Percentiles rank a stretch among this genome's conserved stretches.
These are phyloP conservation scores for Drosophila merina DNA, from an alignment of 2,888 invertebrate genomes.

Conservation along the genomic window DNA sequence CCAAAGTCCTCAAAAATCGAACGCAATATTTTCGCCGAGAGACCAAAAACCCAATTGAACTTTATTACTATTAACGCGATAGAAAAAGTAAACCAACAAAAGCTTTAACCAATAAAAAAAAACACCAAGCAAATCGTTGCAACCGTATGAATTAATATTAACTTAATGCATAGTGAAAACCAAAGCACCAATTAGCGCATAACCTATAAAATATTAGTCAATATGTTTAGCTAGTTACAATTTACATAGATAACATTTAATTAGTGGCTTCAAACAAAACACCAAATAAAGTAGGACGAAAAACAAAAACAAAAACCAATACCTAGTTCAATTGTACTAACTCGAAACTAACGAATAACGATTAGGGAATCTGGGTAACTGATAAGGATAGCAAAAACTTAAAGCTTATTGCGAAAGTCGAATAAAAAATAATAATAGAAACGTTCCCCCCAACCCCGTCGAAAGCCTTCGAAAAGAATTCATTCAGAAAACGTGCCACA, in stretches of 20 bases:
- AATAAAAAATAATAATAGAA: constrained; percentile 46
- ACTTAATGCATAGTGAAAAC: constrained; percentile 53
- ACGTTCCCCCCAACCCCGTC: constrained; percentile 33
- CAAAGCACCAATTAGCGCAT: constrained; percentile 71
- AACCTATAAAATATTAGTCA: constrained; percentile 54
- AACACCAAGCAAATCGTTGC: constrained; percentile 63
- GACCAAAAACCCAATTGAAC: constrained; percentile 31
- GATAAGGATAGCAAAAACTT: constrained; percentile 50
- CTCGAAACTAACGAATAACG: constrained; percentile 73
- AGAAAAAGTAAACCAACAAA: constrained; percentile 55
- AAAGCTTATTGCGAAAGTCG: constrained; percentile 53
- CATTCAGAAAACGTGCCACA: constrained; percentile 77
- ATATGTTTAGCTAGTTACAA: constrained; percentile 73
- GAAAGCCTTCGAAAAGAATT: constrained; percentile 55
- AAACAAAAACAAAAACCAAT: constrained; percentile 48
- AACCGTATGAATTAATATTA: constrained; percentile 24
- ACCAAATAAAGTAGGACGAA: constrained; percentile 69
- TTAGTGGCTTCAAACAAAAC: constrained; percentile 81
- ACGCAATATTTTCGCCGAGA: constrained; percentile 69
- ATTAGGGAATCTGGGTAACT: constrained; percentile 76
- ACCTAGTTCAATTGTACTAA: constrained; percentile 59
- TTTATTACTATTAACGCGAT: constrained; percentile 23
- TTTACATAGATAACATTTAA: constrained; percentile 63
- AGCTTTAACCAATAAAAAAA: constrained; percentile 65
- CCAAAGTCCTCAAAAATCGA: constrained; percentile 54